These are phyloP conservation scores for Zaprionus inermis DNA, from an alignment of 1,140 invertebrate species.

Conservation along the genomic window DNA sequence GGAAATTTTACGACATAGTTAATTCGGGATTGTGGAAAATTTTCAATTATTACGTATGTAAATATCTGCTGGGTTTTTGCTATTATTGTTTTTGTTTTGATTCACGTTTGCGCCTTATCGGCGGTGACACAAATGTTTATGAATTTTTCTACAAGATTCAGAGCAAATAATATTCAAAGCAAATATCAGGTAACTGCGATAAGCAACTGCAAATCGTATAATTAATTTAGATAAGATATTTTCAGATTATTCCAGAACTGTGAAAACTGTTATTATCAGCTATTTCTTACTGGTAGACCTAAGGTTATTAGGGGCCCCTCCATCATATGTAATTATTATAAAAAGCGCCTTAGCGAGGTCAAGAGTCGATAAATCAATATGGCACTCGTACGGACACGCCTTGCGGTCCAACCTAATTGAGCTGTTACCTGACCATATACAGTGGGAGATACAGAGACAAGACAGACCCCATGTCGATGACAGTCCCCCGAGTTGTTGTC, in stretches of 20 bases:
- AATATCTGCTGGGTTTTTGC: conserved; percentile 20
- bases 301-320: background rate
- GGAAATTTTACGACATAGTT: conserved; percentile 48
- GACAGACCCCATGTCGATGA: conserved; percentile 33
- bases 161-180: conserved; percentile 39
- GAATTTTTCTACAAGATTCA: conserved; percentile 46
- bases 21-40: conserved; percentile 40
- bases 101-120: conserved; percentile 52
- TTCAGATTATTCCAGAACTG: background rate
- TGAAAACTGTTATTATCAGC: background rate
- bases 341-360: conserved; percentile 23
- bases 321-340: background rate
- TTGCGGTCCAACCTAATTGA: conserved; percentile 53
- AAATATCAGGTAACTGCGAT: conserved; percentile 66
- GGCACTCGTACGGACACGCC: conserved; percentile 22
- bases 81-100: conserved; percentile 10
- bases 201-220: conserved; percentile 42
- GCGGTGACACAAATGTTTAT: conserved; percentile 33
- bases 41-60: conserved; percentile 19
- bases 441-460: background rate
- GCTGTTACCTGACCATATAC: conserved; percentile 48
- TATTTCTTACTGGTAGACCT: background rate
- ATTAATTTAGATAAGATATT: conserved; percentile 2
- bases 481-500: conserved; percentile 57
- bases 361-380: conserved; percentile 57